Percentiles rank a stretch among this genome's conserved stretches.
Evolutionary conservation across 2,797 vertebrate genomes (phyloP).

Genomic region (Eurystomus glaucurus): DNA sequence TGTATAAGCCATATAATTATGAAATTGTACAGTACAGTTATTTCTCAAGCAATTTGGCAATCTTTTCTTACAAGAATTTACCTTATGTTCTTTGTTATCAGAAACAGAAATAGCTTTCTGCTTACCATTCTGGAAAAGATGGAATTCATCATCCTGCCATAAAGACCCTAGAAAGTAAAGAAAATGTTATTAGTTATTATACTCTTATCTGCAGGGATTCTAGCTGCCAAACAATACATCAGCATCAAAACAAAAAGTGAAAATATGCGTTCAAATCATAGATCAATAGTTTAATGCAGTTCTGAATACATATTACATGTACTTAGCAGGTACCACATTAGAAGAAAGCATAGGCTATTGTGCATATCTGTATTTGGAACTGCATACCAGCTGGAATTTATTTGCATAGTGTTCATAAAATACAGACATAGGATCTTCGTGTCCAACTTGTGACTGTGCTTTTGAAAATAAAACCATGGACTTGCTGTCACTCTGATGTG

Average conservation of each 20-base stretch:
- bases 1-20: slow-evolving; percentile 76
- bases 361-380: slow-evolving; percentile 7
- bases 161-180: slow-evolving; percentile 83
- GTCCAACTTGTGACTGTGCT: neutral
- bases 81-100: slow-evolving; percentile 71
- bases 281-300: slow-evolving; percentile 66
- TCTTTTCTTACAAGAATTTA: slow-evolving; percentile 64
- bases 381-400: slow-evolving; percentile 30
- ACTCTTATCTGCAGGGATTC: slow-evolving; percentile 76
- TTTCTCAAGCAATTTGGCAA: slow-evolving; percentile 73
- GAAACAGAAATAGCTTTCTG: slow-evolving; percentile 78
- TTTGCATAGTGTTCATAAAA: slow-evolving; percentile 1
- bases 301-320: slow-evolving; percentile 11
- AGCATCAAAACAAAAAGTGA: slow-evolving; percentile 75
- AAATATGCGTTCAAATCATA: slow-evolving; percentile 61
- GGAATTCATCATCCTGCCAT: slow-evolving; percentile 83
- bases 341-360: neutral
- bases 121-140: slow-evolving; percentile 83
- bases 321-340: slow-evolving; percentile 5
- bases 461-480: neutral
- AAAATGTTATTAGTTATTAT: slow-evolving; percentile 84
- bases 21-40: slow-evolving; percentile 66
- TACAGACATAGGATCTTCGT: neutral
- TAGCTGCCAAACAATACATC: slow-evolving; percentile 74
- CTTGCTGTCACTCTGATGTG: neutral